A percentile compares a stretch with the other conserved stretches of the same genome.
Conservation (phyloP, 1,140 invertebrate species). For the Drosophila trapezifrons region DNA sequence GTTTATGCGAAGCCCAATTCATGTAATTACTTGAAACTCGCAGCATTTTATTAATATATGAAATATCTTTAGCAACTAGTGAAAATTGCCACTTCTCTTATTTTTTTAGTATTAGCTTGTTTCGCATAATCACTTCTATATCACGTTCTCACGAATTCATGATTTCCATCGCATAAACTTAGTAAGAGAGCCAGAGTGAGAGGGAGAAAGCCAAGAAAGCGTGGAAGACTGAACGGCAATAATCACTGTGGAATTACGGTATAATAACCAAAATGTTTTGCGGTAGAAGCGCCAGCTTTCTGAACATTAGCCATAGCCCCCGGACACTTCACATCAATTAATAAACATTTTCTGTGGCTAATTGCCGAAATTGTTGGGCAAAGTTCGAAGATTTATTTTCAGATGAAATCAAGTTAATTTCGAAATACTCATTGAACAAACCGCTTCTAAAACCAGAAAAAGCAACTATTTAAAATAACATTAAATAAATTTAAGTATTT, state of each 20-base stretch:
- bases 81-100: no score
- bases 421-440: conserved; percentile 23
- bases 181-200: neutral
- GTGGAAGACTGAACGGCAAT: conserved; percentile 61
- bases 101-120: neutral
- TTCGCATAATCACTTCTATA: neutral
- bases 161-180: neutral
- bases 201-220: conserved; percentile 58
- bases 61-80: no score
- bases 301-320: conserved; percentile 35
- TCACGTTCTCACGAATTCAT: neutral
- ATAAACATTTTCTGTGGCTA: conserved; percentile 47
- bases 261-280: conserved; percentile 36
- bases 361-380: conserved; percentile 37
- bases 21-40: no score
- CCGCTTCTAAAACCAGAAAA: conserved; percentile 19
- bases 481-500: neutral
- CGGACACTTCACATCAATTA: conserved; percentile 44
- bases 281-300: conserved; percentile 38
- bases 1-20: neutral
- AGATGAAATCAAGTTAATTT: conserved; percentile 7
- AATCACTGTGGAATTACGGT: conserved; percentile 62
- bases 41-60: neutral
- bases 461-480: conserved; percentile 4
- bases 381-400: conserved; percentile 13